Percentiles rank a stretch among this genome's conserved stretches.
These are phyloP conservation scores for Pteronotus mesoamericanus DNA, from an alignment of 2,797 vertebrate species.

Conservation along the genomic window DNA sequence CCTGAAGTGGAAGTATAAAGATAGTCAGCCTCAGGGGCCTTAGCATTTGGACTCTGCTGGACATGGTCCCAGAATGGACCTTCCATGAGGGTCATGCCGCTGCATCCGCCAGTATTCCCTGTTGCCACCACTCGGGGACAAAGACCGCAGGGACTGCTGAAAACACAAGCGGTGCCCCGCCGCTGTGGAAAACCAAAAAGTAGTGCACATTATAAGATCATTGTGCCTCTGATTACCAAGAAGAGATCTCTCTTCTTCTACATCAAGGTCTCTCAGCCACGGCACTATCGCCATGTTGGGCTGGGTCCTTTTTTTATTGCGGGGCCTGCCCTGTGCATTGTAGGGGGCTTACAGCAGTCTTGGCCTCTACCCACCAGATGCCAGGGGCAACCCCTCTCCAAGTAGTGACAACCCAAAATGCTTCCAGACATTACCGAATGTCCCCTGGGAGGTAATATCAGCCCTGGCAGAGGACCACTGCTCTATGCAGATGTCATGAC, in stretches of 20 bases:
- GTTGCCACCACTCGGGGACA: not conserved
- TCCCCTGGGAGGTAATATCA: not conserved
- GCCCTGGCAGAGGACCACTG: not conserved
- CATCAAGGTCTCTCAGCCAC: not conserved
- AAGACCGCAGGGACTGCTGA: not conserved
- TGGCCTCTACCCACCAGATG: not conserved
- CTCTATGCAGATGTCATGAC: not conserved
- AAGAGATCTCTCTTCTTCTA: not conserved
- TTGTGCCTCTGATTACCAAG: not conserved
- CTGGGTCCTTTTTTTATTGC: not conserved
- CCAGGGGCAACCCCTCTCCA: not conserved
- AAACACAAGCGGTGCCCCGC: not conserved
- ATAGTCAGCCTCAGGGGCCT: not conserved
- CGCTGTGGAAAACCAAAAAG: not conserved
- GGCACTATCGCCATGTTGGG: not conserved
- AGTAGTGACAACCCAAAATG: not conserved
- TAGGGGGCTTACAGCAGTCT: not conserved
- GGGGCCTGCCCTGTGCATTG: not conserved
- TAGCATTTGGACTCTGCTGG: not conserved
- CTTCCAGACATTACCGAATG: not conserved
- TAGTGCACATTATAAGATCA: not conserved
- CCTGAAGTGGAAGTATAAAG: constrained; percentile 73
- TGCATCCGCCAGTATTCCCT: not conserved
- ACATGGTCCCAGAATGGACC: not conserved
- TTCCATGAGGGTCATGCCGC: not conserved